phyloP scores from a whole-genome alignment of 2,888 invertebrate species.

The Nomada ferruginata region DNA sequence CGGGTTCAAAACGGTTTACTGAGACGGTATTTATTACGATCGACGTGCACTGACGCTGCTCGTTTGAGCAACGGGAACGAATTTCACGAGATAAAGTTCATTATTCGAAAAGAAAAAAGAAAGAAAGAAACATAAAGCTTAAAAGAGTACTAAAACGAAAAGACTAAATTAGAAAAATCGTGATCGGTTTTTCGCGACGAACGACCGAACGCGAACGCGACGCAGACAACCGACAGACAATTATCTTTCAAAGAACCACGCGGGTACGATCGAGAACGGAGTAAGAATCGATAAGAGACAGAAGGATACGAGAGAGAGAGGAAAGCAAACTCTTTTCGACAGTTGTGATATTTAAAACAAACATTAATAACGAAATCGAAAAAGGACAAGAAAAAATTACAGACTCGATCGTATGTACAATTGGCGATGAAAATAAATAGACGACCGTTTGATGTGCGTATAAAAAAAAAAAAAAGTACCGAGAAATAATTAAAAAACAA shows the following conservation, averaged over 20 bases:
- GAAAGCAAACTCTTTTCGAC: constrained; percentile 3
- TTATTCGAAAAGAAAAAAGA: not conserved
- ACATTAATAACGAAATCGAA: not conserved
- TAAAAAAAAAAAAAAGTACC: constrained; percentile 1
- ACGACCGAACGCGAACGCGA: constrained; percentile 32
- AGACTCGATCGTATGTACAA: constrained; percentile 30
- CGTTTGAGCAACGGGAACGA: constrained; percentile 17
- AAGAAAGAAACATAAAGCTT: not conserved
- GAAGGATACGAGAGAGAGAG: not conserved
- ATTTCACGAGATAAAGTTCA: not conserved
- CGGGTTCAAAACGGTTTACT: constrained; percentile 39
- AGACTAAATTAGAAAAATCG: not conserved
- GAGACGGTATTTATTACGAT: constrained; percentile 10
- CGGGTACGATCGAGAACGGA: not conserved
- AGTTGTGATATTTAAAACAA: constrained; percentile 18
- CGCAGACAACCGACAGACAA: constrained; percentile 29
- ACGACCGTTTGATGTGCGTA: constrained; percentile 50
- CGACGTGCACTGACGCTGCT: constrained; percentile 11
- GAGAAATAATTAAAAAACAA: not conserved
- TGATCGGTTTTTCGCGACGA: constrained; percentile 5
- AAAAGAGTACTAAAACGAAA: not conserved
- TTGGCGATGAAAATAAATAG: constrained; percentile 47
- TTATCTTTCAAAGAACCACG: constrained; percentile 2
- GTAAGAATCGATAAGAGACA: not conserved
- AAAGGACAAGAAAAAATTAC: constrained; percentile 45